Evolutionary conservation across 1,140 invertebrate genomes (phyloP).

Genomic region (Amphibalanus amphitrite): DNA sequence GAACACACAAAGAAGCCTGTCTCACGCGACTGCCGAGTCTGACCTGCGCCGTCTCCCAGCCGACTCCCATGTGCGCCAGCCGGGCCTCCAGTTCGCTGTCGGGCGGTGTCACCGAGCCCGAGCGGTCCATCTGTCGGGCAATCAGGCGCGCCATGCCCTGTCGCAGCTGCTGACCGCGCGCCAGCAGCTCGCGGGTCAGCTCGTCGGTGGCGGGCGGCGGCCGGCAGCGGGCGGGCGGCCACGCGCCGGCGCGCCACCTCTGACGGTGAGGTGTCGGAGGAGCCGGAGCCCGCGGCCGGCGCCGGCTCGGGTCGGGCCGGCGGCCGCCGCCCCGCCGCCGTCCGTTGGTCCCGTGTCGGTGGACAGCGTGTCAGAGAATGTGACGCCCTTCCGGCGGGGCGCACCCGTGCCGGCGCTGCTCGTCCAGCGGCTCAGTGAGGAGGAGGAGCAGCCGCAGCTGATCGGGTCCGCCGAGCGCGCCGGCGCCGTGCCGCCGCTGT

Average conservation of each 20-base stretch:
- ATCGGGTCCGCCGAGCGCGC: no score
- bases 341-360: not conserved
- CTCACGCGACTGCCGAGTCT: not conserved
- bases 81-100: not conserved
- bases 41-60: not conserved
- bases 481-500: not conserved
- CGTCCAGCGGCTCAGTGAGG: not conserved
- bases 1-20: no score
- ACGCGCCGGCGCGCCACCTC: not conserved
- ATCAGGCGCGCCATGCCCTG: not conserved
- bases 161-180: not conserved
- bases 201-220: not conserved
- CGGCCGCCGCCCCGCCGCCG: no score
- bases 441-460: not conserved
- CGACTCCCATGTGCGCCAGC: not conserved
- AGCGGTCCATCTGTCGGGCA: not conserved
- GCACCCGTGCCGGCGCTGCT: no score
- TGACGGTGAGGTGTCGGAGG: not conserved
- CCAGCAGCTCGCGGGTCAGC: not conserved
- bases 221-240: not conserved
- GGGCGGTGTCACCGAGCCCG: not conserved
- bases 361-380: not conserved
- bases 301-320: no score
- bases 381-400: not conserved
- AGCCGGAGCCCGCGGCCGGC: not conserved